These are phyloP conservation scores for Botia kubotai DNA, from an alignment of 2,797 vertebrate species.

Conservation along the genomic window DNA sequence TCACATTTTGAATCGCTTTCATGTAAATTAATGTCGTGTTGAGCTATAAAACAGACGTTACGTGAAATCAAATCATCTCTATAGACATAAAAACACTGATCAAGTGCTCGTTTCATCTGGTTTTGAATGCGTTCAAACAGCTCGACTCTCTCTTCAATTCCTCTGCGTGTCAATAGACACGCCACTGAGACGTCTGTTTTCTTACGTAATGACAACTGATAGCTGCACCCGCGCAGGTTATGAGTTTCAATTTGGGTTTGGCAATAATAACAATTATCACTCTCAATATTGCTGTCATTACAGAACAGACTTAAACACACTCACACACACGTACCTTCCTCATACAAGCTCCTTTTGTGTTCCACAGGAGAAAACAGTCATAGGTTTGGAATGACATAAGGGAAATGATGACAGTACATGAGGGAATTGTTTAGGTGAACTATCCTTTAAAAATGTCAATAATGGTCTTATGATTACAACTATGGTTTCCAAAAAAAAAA, in stretches of 20 bases:
- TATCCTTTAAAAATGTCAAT: neutral
- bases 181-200: slow-evolving; percentile 68
- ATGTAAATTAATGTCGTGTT: slow-evolving; percentile 81
- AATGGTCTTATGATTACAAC: too few species aligned
- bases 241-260: slow-evolving; percentile 82
- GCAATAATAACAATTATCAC: slow-evolving; percentile 85
- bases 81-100: slow-evolving; percentile 81
- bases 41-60: slow-evolving; percentile 82
- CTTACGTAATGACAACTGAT: slow-evolving; percentile 82
- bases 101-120: slow-evolving; percentile 76
- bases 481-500: too few species aligned
- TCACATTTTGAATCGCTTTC: slow-evolving; percentile 78
- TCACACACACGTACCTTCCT: too few species aligned
- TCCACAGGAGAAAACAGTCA: neutral
- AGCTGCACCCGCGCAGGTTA: slow-evolving; percentile 82
- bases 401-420: neutral
- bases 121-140: slow-evolving; percentile 61
- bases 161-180: slow-evolving; percentile 80
- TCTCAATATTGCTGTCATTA: slow-evolving; percentile 80
- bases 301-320: slow-evolving; percentile 59
- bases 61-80: slow-evolving; percentile 83
- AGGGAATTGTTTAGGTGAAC: neutral
- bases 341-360: neutral
- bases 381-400: too few species aligned
- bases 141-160: slow-evolving; percentile 81